Base-by-base conservation (phyloP, 2,113 vertebrate genomes). In the Paratilapia polleni region DNA sequence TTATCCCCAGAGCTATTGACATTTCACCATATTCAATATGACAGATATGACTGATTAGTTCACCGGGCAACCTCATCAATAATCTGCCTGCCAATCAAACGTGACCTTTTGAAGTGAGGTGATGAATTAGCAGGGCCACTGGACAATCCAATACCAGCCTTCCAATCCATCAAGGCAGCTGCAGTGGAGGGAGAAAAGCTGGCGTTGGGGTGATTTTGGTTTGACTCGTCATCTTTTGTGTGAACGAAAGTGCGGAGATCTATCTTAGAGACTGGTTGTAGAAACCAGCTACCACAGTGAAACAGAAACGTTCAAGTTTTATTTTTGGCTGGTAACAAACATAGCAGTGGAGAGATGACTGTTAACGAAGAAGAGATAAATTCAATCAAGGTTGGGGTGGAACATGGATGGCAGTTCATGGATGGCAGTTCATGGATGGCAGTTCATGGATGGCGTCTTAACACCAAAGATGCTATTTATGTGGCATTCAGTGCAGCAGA, bases 1-100 rank as follows among this genome's bases (percentile, higher is more conserved):
- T 41, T 49, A 79, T 90, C 89, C 89, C 88, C 90, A 62, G 81
- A 89, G 91, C 85, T 91, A 91, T 90, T 94, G 94, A 90, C 92
- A 95, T 94, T 94, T 94, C 64, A 38, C 84, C 82, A 87, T 86
- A 92, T 91, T 92, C 91, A 31, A 94, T 93, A 95, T 91, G 93
- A 93, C 93, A 92, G 85, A 93, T 93, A 93, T 94, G 94, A 95
- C 88, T 89, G 94, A 95, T 95, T 93, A 91, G 92, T 91, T 86
- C 90, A 83, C 82, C 24, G 56, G 77, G 82, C 74, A 66, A 89
- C 88, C 91, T 94, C 90, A 89, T 95, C 94, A 91, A 94, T 94
- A 91, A 93, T 83, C 85, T 20, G 68, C 57, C 91, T 93, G 93
- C 87, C 93, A 93, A 93, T 95, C 93, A 93, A 93, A 92, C 24